Evolutionary conservation across 2,888 invertebrate genomes (phyloP), one percentile per base, ranked within the genome.

Genomic region (Heterodera filipjevi): DNA sequence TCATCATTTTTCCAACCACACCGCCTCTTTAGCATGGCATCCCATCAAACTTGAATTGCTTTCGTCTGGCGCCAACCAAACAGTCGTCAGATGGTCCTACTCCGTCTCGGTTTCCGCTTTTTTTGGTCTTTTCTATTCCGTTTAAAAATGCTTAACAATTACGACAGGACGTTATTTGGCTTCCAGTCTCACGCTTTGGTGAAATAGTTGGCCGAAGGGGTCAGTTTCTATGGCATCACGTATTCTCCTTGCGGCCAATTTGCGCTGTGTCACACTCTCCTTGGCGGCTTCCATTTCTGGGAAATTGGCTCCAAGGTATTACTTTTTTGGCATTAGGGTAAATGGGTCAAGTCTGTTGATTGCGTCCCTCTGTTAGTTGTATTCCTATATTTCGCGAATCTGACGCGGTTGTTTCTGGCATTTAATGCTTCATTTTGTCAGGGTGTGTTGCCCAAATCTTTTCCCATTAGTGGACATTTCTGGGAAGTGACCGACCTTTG

Each of bases 41-140:
- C 59, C 59, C 6, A 22, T 27, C 10, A 5, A 12, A 10, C 8
- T 27, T 6, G 59, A 72, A 49, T 79, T 88, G 10, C 77, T 87
- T 33, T 85, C 87, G 12, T 81, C 87, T 2, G 85, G 85, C 1
- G 85, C 87, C 78, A 88, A 88, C 80, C 87, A 88, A 77, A 81
- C 83, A 12, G 81, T 85, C 64, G 83, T 88, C 22, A 76, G 87
- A 27, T 88, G 88, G 88, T 22, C 16, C 19, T 68, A 33, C 30
- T 72, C 46, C 0, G 16, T 5, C 44, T 59, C 59, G 59, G 59
- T 72, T 8, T 22, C 12, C 16, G 66, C 77, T 33, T 70, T 46
- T 33, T 44, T 32, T 10, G 27, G 10, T 53, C 32, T 71, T 39
- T 10, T 39, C 6, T 1, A 0, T 39, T 39, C 35, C 22, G 3